A percentile compares a stretch with the other conserved stretches of the same genome.
Evolutionary conservation across 2,113 vertebrate species (phyloP).

Genomic region (Psilopsiagon aurifrons): DNA sequence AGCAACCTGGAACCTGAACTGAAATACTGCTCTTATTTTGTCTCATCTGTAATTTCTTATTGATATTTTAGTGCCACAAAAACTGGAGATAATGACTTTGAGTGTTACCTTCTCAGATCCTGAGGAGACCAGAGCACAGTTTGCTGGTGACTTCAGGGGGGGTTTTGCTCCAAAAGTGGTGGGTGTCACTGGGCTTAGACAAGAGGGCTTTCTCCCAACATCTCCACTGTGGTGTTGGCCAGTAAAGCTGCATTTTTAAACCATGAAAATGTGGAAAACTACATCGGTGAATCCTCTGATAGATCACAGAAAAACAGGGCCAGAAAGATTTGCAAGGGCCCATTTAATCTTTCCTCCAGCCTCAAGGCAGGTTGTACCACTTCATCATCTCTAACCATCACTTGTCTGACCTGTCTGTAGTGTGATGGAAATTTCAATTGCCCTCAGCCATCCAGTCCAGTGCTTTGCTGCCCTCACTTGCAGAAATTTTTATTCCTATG

Average conservation of each 20-base stretch:
- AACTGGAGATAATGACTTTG: neutral
- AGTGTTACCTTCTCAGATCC: neutral
- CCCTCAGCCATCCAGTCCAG: neutral
- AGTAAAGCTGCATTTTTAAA: neutral
- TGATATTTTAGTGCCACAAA: neutral
- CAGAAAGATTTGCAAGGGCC: neutral
- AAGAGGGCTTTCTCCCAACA: neutral
- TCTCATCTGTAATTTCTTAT: neutral
- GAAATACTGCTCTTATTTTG: neutral
- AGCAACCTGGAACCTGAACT: neutral
- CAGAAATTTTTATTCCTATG: neutral
- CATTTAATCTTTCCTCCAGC: constrained; percentile 32
- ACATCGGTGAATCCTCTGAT: neutral
- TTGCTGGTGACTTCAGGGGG: neutral
- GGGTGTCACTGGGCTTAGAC: neutral
- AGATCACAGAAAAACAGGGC: neutral
- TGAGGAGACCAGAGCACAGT: neutral
- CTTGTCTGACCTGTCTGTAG: neutral
- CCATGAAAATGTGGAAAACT: neutral
- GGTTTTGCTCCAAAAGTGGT: neutral
- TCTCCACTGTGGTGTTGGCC: neutral
- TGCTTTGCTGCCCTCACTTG: neutral
- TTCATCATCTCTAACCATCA: constrained; percentile 9
- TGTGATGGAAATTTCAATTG: neutral
- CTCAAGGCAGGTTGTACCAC: constrained; percentile 11